Conservation (phyloP, 2,797 vertebrate species). For the Bufotes viridis region DNA sequence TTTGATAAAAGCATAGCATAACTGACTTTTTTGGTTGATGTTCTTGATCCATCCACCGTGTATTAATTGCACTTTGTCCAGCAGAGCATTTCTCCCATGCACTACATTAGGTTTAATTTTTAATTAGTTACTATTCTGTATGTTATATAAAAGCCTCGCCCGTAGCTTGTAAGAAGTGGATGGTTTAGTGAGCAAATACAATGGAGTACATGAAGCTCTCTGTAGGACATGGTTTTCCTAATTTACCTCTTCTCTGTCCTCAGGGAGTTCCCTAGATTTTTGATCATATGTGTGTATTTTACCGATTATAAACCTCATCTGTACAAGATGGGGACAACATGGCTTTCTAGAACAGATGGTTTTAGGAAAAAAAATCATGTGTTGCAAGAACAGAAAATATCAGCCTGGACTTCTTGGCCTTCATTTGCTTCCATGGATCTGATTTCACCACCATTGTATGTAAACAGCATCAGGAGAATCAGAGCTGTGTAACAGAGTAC, state of each 20-base stretch:
- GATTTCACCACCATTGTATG: background rate
- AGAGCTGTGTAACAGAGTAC: too few species aligned
- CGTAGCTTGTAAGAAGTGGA: background rate
- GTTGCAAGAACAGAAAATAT: background rate
- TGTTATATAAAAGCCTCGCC: background rate
- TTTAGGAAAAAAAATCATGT: background rate
- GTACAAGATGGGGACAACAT: background rate
- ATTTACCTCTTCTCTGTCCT: background rate
- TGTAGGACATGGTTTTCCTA: background rate
- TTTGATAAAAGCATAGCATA: background rate
- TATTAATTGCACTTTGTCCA: slow-evolving; percentile 9
- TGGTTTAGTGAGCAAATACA: background rate
- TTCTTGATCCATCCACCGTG: slow-evolving; percentile 3
- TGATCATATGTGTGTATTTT: background rate
- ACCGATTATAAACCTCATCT: background rate
- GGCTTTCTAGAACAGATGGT: background rate
- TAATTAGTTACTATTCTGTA: slow-evolving; percentile 12
- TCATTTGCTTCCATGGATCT: background rate
- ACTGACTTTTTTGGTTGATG: background rate
- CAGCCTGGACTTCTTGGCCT: background rate
- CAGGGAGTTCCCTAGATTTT: background rate
- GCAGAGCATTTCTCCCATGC: background rate
- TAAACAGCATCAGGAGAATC: too few species aligned
- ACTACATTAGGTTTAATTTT: slow-evolving; percentile 24
- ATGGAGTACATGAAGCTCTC: slow-evolving; percentile 8